phyloP scores from a whole-genome alignment of 2,113 vertebrate genomes.

The Aphyosemion australe region DNA sequence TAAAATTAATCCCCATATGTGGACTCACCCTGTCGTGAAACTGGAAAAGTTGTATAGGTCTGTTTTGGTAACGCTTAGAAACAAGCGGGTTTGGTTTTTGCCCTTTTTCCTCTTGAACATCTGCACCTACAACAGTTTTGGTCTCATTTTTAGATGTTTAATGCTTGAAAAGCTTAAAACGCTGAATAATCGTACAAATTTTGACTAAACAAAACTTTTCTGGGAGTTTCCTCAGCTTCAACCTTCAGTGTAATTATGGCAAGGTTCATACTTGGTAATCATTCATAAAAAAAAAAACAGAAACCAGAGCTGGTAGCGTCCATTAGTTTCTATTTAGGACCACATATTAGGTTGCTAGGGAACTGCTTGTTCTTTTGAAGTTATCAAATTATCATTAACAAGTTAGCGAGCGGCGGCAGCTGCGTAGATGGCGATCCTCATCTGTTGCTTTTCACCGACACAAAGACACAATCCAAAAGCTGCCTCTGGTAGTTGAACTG shows the following conservation, averaged over 20 bases:
- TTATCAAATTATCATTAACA: constrained; percentile 67
- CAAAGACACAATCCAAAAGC: constrained; percentile 4
- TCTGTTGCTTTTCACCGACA: constrained; percentile 15
- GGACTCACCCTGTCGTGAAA: not conserved
- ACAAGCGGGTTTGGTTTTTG: not conserved
- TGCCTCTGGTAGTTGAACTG: constrained; percentile 1
- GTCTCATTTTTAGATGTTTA: not conserved
- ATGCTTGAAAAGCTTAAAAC: not conserved
- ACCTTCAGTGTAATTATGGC: constrained; percentile 11
- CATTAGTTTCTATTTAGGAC: constrained; percentile 73
- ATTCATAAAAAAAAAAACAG: constrained; percentile 43
- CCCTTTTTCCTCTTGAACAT: not conserved
- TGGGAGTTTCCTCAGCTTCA: constrained; percentile 23
- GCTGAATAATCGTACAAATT: not conserved
- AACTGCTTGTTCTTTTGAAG: constrained; percentile 60
- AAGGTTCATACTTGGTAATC: constrained; percentile 28
- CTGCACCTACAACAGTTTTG: not conserved
- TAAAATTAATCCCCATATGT: not conserved
- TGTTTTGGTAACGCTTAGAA: not conserved
- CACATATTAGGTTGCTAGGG: constrained; percentile 78
- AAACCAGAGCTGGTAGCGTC: constrained; percentile 50
- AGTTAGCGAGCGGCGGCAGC: constrained; percentile 9
- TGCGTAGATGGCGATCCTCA: constrained; percentile 39
- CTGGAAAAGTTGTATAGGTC: not conserved
- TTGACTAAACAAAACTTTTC: not conserved